phyloP scores from a whole-genome alignment of 1,140 invertebrate genomes.

The Leguminivora glycinivorella region DNA sequence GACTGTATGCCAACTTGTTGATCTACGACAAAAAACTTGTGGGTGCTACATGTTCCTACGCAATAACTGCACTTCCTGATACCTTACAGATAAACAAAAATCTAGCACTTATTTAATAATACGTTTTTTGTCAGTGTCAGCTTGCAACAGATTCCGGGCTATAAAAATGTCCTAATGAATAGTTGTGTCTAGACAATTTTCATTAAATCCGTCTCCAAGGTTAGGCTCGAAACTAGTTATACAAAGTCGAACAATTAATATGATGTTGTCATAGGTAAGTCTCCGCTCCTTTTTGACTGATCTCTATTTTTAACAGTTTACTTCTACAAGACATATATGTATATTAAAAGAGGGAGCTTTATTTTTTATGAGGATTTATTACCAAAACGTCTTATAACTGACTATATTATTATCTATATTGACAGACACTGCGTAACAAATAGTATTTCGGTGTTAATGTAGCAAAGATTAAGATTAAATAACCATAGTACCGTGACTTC shows the following conservation, averaged over 20 bases:
- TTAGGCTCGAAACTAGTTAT: conserved; percentile 13
- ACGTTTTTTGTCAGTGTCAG: not conserved
- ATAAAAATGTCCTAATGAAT: conserved; percentile 17
- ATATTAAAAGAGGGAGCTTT: too few relatives aligned
- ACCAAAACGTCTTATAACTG: too few relatives aligned
- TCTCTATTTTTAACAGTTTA: not conserved
- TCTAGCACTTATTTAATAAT: not conserved
- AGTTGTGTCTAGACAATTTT: conserved; percentile 20
- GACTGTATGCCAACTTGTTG: too few relatives aligned
- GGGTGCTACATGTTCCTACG: not conserved
- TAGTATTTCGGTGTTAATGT: not conserved
- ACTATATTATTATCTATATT: too few relatives aligned
- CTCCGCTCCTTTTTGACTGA: not conserved
- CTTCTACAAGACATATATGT: too few relatives aligned
- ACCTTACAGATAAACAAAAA: not conserved
- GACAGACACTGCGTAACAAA: not conserved
- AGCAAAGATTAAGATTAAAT: conserved; percentile 15
- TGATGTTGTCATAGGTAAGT: not conserved
- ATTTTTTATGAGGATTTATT: too few relatives aligned
- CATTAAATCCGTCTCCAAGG: conserved; percentile 17
- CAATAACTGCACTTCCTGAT: not conserved
- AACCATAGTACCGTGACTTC: not conserved
- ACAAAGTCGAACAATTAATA: conserved; percentile 15
- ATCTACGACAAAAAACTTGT: not conserved
- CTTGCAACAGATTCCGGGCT: not conserved